Conservation (phyloP, 2,888 invertebrate species). For the Tetheella fluctuosa region DNA sequence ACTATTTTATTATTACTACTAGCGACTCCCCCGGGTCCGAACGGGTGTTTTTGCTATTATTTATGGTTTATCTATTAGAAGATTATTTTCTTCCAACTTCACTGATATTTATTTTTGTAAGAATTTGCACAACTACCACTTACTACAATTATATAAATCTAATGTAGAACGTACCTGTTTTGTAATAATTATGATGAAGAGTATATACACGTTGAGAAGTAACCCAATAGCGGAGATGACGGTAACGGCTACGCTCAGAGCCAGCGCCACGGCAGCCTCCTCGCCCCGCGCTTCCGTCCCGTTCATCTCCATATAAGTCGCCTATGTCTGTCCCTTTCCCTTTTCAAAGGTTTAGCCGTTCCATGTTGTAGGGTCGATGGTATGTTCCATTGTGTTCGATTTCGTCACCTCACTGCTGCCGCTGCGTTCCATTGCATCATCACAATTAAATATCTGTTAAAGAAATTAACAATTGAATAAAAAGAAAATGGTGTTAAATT, state of each 20-base stretch:
- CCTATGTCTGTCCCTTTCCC: slow-evolving; percentile 52
- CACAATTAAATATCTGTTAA: slow-evolving; percentile 52
- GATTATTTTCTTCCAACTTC: too few species aligned
- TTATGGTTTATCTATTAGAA: too few species aligned
- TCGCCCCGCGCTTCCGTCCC: slow-evolving; percentile 72
- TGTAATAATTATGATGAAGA: slow-evolving; percentile 88
- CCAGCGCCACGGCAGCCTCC: slow-evolving; percentile 86
- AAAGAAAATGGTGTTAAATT: background rate
- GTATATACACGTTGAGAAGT: slow-evolving; percentile 89
- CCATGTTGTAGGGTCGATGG: slow-evolving; percentile 41
- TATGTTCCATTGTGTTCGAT: slow-evolving; percentile 37
- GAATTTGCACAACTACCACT: too few species aligned
- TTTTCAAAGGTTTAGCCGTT: slow-evolving; percentile 50
- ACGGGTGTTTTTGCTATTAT: too few species aligned
- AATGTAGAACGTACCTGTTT: slow-evolving; percentile 83
- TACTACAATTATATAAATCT: too few species aligned
- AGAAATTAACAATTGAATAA: slow-evolving; percentile 13
- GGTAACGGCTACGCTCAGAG: slow-evolving; percentile 87
- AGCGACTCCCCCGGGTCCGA: too few species aligned
- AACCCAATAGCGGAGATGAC: slow-evolving; percentile 88
- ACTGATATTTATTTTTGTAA: too few species aligned
- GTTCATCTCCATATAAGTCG: slow-evolving; percentile 69
- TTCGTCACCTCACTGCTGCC: slow-evolving; percentile 74
- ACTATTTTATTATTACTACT: too few species aligned
- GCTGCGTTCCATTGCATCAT: slow-evolving; percentile 78